These are phyloP conservation scores for Tuberolachnus salignus DNA, from an alignment of 2,888 invertebrate genomes.

Conservation along the genomic window DNA sequence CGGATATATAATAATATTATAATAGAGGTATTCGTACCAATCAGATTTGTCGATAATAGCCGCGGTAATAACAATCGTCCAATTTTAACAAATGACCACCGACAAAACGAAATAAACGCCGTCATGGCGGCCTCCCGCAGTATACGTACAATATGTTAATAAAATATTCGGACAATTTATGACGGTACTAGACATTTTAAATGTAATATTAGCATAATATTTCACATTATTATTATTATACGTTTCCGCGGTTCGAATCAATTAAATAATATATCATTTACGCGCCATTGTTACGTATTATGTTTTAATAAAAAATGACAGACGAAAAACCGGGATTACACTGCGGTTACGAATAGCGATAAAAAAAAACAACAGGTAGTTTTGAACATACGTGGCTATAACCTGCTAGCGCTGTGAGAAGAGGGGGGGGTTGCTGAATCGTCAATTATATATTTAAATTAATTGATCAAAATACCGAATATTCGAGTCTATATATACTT, in stretches of 20 bases:
- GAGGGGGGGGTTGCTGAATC: constrained; percentile 10
- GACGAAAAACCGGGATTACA: not conserved
- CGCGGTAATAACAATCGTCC: no score
- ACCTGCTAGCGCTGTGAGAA: not conserved
- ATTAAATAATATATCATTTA: constrained; percentile 31
- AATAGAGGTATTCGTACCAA: no score
- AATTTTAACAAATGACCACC: no score
- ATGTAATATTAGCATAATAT: constrained; percentile 17
- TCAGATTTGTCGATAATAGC: no score
- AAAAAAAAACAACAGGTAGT: not conserved
- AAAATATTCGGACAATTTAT: constrained; percentile 17
- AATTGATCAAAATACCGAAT: constrained; percentile 25
- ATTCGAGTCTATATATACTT: not conserved
- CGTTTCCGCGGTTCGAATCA: not conserved
- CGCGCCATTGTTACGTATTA: not conserved
- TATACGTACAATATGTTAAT: not conserved
- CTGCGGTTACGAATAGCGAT: constrained; percentile 1
- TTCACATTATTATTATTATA: constrained; percentile 7
- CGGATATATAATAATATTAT: no score
- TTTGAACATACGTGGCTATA: not conserved
- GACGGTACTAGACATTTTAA: not conserved
- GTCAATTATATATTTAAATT: constrained; percentile 44
- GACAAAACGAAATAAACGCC: constrained; percentile 2
- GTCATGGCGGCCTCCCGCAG: not conserved
- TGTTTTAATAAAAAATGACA: not conserved